Conservation (phyloP, 1,140 invertebrate species). For the Bombus confusus region DNA sequence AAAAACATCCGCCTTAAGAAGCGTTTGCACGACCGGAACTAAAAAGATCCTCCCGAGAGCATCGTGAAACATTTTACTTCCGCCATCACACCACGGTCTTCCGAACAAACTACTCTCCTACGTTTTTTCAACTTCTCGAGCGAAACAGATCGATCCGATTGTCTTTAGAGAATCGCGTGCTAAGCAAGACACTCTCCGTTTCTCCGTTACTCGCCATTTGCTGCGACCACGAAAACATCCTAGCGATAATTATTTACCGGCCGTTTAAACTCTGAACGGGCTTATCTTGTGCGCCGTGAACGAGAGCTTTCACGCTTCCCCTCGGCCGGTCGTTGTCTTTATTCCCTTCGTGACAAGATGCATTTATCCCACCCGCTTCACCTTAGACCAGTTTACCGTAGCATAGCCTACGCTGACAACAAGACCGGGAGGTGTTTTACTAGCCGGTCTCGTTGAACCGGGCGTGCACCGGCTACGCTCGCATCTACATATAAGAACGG, state of each 20-base stretch:
- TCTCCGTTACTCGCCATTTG: not conserved
- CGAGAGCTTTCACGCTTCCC: slow-evolving; percentile 41
- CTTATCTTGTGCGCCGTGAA: not conserved
- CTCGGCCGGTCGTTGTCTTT: not conserved
- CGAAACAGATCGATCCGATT: not conserved
- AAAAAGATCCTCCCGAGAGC: slow-evolving; percentile 44
- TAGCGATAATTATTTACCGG: not conserved
- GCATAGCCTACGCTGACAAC: not conserved
- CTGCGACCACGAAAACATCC: not conserved
- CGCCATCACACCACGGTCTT: slow-evolving; percentile 3
- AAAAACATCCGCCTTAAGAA: slow-evolving; percentile 15
- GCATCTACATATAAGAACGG: slow-evolving; percentile 67
- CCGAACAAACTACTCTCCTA: slow-evolving; percentile 8
- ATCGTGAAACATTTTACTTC: slow-evolving; percentile 56
- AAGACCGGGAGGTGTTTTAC: slow-evolving; percentile 39
- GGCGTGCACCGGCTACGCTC: slow-evolving; percentile 45
- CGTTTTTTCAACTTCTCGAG: slow-evolving; percentile 33
- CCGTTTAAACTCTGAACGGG: not conserved
- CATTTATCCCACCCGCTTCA: slow-evolving; percentile 21
- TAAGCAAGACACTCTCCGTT: not conserved
- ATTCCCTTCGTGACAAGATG: slow-evolving; percentile 49
- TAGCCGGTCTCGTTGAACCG: slow-evolving; percentile 72
- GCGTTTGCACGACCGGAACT: slow-evolving; percentile 50
- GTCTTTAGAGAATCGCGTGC: slow-evolving; percentile 8
- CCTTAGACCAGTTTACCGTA: slow-evolving; percentile 11